Base-by-base conservation (phyloP, 1,140 invertebrate species). In the Aphis gossypii region DNA sequence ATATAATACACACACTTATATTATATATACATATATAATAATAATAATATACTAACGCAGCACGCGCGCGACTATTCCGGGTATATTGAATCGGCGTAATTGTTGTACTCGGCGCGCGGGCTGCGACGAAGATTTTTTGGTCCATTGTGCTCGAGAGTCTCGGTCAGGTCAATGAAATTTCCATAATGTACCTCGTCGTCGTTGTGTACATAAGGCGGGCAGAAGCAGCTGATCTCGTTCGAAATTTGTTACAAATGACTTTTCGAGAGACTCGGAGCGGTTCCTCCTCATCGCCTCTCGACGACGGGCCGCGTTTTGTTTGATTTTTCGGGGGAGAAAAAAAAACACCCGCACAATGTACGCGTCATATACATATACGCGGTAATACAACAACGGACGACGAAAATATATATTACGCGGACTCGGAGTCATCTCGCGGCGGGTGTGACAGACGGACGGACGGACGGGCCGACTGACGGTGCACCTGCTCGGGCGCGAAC, bases 191-290 rank as follows among this genome's bases (percentile, higher is more conserved):
- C 41, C 44, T 41, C 21, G 51, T 48, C 30, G 46, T 48, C 9
- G 23, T 56, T 38, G 14, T 46, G n/a, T 89, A 14, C 46, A 35
- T 21, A 51, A 48, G 25, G 23, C 0, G n/a, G 20, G 54, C 41
- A 1, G 86, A 60, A 25, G 60, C 90, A 92, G 91, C 91, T 92
- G 91, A 92, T 92, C 91, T 92, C n/a, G 91, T 56, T 51, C 23
- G 23, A 92, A 92, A 92, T 92, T 92, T 84, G 91, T 92, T 92
- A 92, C 91, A 92, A 92, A 92, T 92, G 91, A 92, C 91, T 92
- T 84, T 92, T 60, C 91, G 91, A 84, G 90, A 92, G 68, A 87
- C 38, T 87, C 44, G 83, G 83, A 38, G 3, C 84, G n/a, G 86
- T n/a, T 76, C 30, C 30, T 89, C 20, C 54, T 46, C 35, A 35